Evolutionary conservation across 2,797 vertebrate genomes (phyloP).

Genomic region (Macrochelys suwanniensis): DNA sequence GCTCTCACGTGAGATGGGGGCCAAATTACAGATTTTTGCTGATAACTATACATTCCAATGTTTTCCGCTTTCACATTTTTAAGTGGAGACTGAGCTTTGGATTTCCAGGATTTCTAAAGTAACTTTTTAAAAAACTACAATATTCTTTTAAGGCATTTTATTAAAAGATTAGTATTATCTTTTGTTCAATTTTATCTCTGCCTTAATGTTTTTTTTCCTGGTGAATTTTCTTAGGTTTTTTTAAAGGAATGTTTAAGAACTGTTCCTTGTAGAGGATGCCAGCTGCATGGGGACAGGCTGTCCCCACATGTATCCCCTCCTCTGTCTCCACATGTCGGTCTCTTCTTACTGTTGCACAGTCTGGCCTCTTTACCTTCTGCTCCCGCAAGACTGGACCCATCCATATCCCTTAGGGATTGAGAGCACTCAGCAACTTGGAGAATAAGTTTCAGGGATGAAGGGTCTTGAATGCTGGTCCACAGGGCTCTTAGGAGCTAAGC

Average conservation of each 20-base stretch:
- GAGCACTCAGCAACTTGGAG: not conserved
- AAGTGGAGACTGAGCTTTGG: not conserved
- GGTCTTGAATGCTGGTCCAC: not conserved
- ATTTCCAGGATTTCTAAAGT: not conserved
- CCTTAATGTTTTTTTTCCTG: not conserved
- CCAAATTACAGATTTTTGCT: not conserved
- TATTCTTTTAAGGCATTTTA: constrained; percentile 2
- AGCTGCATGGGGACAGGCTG: not conserved
- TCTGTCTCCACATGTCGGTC: not conserved
- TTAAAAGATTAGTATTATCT: not conserved
- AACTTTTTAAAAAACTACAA: not conserved
- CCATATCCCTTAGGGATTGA: not conserved
- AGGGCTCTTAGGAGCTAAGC: not conserved
- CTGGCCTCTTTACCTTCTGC: not conserved
- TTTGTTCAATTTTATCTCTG: not conserved
- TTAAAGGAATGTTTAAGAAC: not conserved
- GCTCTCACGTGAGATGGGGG: not conserved
- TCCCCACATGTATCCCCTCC: not conserved
- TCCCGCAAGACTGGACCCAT: not conserved
- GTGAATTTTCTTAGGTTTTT: not conserved
- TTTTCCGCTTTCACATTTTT: not conserved
- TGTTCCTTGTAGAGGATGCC: not conserved
- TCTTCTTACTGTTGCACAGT: not conserved
- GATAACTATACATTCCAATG: not conserved
- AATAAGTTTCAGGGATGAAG: not conserved